Evolutionary conservation across 2,888 invertebrate genomes (phyloP), one percentile per base, ranked within the genome.

Genomic region (Corbicula japonica): DNA sequence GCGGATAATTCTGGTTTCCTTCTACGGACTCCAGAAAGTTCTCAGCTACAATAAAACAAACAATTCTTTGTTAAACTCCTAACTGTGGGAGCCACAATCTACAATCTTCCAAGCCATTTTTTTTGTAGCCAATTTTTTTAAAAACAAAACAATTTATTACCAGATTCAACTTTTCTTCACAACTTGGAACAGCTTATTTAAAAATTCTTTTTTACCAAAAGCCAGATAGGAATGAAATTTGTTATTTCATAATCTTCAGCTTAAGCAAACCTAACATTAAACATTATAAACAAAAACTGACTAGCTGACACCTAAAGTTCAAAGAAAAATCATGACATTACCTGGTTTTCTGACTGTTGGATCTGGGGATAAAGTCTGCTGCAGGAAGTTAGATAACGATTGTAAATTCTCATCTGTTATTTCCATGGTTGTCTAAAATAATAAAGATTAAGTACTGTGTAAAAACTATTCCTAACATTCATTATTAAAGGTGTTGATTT

Each of bases 21-120:
- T 98, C 98, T 2, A 98, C 96, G 46, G 97, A 96, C 93, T 97
- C 97, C 84, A 99, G 94, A 93, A 97, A 97, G 91, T 97, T 97
- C 93, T 99, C 99, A 80, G 98, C 98, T 98, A 93, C 8, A 94
- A 87, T 83, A 81, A 85, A 78, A 78, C 70, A 62, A 50, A 72
- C 18, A 38, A 38, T 8, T 38, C 8, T 38, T 18, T 12, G 41
- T 38, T 18, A 38, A 12, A 38, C 18, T 8, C 8, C n/a, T n/a
- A n/a, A n/a, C n/a, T n/a, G n/a, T n/a, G n/a, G n/a, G n/a, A n/a
- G n/a, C n/a, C n/a, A n/a, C n/a, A n/a, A n/a, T n/a, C n/a, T n/a
- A n/a, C n/a, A n/a, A n/a, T n/a, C n/a, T n/a, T n/a, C n/a, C n/a
- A n/a, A n/a, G n/a, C n/a, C n/a, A n/a, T n/a, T n/a, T n/a, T n/a